Percentiles rank a stretch among this genome's conserved stretches.
These are phyloP conservation scores for Echinometra lucunter DNA, from an alignment of 53 echinoderm and acorn worm species.

Conservation along the genomic window DNA sequence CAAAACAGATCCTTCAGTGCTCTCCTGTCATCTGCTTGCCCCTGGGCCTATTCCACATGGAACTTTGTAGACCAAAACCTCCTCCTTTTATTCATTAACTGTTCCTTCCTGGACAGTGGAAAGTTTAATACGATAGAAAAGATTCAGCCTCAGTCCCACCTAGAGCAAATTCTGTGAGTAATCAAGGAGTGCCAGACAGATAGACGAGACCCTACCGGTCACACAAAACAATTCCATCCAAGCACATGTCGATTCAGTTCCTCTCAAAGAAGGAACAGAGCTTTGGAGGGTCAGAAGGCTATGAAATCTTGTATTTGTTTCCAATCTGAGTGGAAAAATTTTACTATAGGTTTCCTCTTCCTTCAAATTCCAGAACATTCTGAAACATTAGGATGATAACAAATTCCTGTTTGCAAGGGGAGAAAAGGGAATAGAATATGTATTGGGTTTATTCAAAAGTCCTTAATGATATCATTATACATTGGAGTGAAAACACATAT, in stretches of 20 bases:
- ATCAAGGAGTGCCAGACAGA: slow-evolving; percentile 62
- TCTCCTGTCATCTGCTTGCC: slow-evolving; percentile 10
- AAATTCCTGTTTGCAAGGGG: no score
- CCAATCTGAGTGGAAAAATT: neutral
- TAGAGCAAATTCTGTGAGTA: slow-evolving; percentile 60
- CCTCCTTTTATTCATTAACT: slow-evolving; percentile 56
- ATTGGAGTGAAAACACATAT: neutral
- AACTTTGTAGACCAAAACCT: slow-evolving; percentile 8
- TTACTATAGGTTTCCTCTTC: no score
- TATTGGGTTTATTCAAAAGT: neutral
- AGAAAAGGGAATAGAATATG: no score
- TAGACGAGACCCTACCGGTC: slow-evolving; percentile 2
- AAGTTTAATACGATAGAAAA: neutral
- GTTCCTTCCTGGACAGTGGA: slow-evolving; percentile 38
- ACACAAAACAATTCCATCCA: slow-evolving; percentile 1
- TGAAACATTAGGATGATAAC: neutral
- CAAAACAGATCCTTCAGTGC: neutral
- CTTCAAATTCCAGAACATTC: neutral
- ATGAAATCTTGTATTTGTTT: neutral
- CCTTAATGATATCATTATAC: neutral
- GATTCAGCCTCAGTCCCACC: slow-evolving; percentile 45
- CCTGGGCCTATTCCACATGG: slow-evolving; percentile 47
- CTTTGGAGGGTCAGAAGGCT: neutral
- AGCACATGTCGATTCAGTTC: neutral
- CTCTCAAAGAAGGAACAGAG: neutral